Percentiles rank a stretch among this genome's conserved stretches.
Conservation (phyloP, 37 sponge, comb jelly and placozoan genomes). For the Tethya wilhelma region DNA sequence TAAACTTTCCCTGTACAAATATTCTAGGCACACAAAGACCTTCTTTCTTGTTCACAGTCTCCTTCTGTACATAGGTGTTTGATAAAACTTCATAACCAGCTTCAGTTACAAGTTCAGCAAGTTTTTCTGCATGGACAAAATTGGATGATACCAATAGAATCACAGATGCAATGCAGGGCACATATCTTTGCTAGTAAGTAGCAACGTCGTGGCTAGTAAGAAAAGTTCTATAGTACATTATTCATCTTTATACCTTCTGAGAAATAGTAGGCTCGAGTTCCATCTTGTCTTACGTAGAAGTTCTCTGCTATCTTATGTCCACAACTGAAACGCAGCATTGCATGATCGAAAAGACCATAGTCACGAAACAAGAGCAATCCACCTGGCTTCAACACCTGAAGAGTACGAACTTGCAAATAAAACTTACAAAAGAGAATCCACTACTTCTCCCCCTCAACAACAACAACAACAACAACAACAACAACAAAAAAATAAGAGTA, state of each 20-base stretch:
- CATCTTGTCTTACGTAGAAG: conserved; percentile 96
- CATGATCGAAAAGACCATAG: conserved; percentile 98
- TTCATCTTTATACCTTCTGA: conserved; percentile 67
- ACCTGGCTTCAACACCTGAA: conserved; percentile 84
- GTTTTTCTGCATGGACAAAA: conserved; percentile 65
- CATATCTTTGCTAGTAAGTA: too few species aligned
- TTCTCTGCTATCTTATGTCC: conserved; percentile 95
- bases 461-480: not conserved
- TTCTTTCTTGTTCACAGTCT: conserved; percentile 95
- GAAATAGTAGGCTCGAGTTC: conserved; percentile 97
- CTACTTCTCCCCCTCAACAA: not conserved
- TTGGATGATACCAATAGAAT: too few species aligned
- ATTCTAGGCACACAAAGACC: conserved; percentile 69
- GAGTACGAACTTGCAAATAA: not conserved
- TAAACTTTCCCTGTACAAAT: conserved; percentile 90
- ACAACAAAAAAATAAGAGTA: not conserved
- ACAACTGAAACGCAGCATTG: conserved; percentile 89
- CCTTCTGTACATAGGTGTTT: conserved; percentile 68
- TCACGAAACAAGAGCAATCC: conserved; percentile 89
- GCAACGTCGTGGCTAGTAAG: too few species aligned
- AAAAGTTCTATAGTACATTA: too few species aligned
- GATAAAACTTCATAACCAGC: conserved; percentile 70
- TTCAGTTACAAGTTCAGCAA: conserved; percentile 53
- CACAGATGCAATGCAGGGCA: too few species aligned
- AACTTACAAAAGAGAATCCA: not conserved